These are phyloP conservation scores for Panzeria rudis DNA, from an alignment of 2,888 invertebrate species.

Conservation along the genomic window DNA sequence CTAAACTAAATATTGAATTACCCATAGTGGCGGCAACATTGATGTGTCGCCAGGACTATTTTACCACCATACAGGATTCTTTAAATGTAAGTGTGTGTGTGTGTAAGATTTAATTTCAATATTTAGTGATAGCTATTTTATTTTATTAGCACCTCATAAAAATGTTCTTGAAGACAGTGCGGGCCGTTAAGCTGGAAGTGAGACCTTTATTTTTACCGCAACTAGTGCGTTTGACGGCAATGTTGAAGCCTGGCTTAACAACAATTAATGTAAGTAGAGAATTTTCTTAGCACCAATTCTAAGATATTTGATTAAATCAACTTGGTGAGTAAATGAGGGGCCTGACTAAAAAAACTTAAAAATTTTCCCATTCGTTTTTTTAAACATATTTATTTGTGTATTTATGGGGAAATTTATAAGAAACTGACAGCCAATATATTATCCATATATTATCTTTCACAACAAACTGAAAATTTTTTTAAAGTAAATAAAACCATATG, in stretches of 20 bases:
- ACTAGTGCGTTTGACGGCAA: slow-evolving; percentile 91
- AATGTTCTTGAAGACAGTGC: slow-evolving; percentile 89
- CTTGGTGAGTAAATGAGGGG: not conserved
- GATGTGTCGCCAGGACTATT: slow-evolving; percentile 90
- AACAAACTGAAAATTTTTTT: too few relatives aligned
- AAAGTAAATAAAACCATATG: too few relatives aligned
- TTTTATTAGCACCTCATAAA: slow-evolving; percentile 88
- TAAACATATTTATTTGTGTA: too few relatives aligned
- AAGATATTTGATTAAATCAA: not conserved
- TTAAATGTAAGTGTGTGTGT: slow-evolving; percentile 85
- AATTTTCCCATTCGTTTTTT: too few relatives aligned
- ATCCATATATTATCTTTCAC: too few relatives aligned
- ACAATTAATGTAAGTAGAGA: slow-evolving; percentile 85
- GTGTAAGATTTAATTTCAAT: not conserved
- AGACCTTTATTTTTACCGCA: slow-evolving; percentile 95
- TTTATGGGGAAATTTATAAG: too few relatives aligned
- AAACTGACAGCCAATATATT: too few relatives aligned
- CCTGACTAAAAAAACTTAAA: too few relatives aligned
- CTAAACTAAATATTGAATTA: slow-evolving; percentile 91
- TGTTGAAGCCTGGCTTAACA: slow-evolving; percentile 92
- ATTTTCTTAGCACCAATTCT: not conserved
- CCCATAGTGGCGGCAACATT: slow-evolving; percentile 92
- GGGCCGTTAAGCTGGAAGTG: slow-evolving; percentile 92
- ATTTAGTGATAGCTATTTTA: not conserved
- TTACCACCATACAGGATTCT: slow-evolving; percentile 90